Percentiles rank a stretch among this genome's conserved stretches.
phyloP scores from a whole-genome alignment of 2,797 vertebrate genomes.

The Silurus aristotelis region DNA sequence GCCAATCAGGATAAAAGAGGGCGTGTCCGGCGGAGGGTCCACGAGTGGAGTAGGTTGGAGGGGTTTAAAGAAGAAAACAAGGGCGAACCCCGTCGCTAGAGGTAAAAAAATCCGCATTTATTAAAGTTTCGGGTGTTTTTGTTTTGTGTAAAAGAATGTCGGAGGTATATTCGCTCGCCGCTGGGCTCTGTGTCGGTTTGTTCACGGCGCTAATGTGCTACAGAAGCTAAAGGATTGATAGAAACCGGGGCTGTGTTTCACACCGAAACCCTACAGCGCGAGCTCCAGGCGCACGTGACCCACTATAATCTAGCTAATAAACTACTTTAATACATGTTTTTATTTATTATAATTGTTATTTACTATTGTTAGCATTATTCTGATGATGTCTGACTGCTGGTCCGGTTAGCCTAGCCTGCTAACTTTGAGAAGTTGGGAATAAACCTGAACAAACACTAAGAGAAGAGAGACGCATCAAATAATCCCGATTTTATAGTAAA shows the following conservation, averaged over 20 bases:
- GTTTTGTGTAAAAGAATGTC: neutral
- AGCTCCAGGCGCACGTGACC: too few relatives aligned
- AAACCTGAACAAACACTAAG: constrained; percentile 44
- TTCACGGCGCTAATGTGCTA: neutral
- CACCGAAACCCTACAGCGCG: too few relatives aligned
- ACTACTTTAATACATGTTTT: too few relatives aligned
- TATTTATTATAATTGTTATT: too few relatives aligned
- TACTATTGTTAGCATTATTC: too few relatives aligned
- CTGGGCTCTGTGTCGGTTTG: neutral
- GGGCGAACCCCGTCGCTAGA: constrained; percentile 69
- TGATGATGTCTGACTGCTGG: neutral
- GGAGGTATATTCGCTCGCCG: neutral
- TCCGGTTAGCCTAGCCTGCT: constrained; percentile 48
- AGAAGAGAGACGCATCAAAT: neutral
- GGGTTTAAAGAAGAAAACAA: constrained; percentile 79
- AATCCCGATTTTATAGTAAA: neutral
- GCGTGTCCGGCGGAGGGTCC: constrained; percentile 62
- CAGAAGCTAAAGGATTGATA: constrained; percentile 40
- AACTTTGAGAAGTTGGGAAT: constrained; percentile 52
- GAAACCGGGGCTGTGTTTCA: constrained; percentile 9
- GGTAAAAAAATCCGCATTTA: constrained; percentile 64
- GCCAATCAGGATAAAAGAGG: constrained; percentile 46
- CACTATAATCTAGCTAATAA: too few relatives aligned
- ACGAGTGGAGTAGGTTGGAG: constrained; percentile 77
- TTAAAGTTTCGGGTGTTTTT: constrained; percentile 61